phyloP scores from a whole-genome alignment of 2,888 invertebrate species.

The Drosophila pseudotakahashii region DNA sequence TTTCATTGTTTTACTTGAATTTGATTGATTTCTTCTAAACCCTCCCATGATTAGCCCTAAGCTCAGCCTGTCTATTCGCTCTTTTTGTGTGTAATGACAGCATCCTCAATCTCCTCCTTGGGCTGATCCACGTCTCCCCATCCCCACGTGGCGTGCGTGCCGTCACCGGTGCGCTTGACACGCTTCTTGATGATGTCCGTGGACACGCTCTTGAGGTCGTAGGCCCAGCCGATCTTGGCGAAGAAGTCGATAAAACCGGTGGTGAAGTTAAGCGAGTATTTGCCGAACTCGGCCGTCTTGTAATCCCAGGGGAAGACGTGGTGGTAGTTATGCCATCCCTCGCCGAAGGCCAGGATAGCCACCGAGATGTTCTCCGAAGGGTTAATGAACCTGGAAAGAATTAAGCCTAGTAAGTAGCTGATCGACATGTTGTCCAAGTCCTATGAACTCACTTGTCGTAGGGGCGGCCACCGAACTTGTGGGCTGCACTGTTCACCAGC shows the following conservation, averaged over 20 bases:
- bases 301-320: conserved; percentile 95
- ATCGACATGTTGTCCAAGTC: too few species aligned
- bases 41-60: conserved; percentile 30
- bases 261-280: conserved; percentile 89
- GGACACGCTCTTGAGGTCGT: conserved; percentile 93
- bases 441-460: conserved; percentile 87
- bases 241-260: conserved; percentile 92
- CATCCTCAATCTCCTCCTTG: conserved; percentile 86
- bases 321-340: conserved; percentile 94
- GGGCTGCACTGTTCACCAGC: conserved; percentile 95
- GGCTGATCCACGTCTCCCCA: conserved; percentile 90
- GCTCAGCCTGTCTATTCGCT: conserved; percentile 84
- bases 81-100: conserved; percentile 86
- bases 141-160: conserved; percentile 91
- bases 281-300: conserved; percentile 91
- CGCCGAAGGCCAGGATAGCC: conserved; percentile 87
- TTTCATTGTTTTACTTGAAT: conserved; percentile 31
- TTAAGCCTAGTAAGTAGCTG: neutral
- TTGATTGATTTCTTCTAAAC: conserved; percentile 50
- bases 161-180: conserved; percentile 90
- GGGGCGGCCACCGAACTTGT: conserved; percentile 91
- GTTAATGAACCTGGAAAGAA: conserved; percentile 85
- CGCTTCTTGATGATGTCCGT: conserved; percentile 88
- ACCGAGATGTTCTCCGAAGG: conserved; percentile 88
- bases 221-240: conserved; percentile 93